Base-by-base conservation (phyloP, 2,113 vertebrate species). In the Gambusia affinis region DNA sequence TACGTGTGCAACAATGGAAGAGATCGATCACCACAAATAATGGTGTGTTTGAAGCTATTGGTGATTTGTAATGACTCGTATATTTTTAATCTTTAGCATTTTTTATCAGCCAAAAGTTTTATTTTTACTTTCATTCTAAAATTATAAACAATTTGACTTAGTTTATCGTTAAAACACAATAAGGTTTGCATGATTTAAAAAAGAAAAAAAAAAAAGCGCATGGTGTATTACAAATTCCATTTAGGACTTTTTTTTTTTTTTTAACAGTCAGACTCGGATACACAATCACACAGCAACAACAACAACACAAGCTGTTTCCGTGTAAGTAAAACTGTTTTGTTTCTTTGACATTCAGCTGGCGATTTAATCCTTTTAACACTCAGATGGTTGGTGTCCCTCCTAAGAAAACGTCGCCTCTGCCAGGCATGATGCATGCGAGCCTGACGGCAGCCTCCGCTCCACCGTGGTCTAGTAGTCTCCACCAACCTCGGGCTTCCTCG, bases 321-420 rank as follows among this genome's bases (percentile, higher is more conserved):
- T 88, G 72, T 80, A 86, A 72, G 77, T 64, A 78, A 85, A 85
- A 84, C 64, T 42, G 75, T 87, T 90, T 88, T 90, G 89, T 92
- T 85, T 67, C 75, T 85, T 84, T 78, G 78, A 90, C 88, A 86
- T 88, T 71, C 86, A 82, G 74, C 80, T 87, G 84, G 78, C 84
- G 88, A 90, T 88, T 89, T 85, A 62, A 76, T 85, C 72, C 83
- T 86, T 86, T 88, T 90, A 86, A 86, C 79, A 83, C 91, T 86
- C 86, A 91, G 91, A 91, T 89, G 87, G 82, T 91, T 92, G 92
- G 90, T 92, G 86, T 82, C 78, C 44, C 74, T 92, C 92, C 92
- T 92, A 92, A 72, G 81, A 85, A 92, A 93, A 90, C 88, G 30
- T 51, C 44, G 3, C 57, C 82, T n/a, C 68, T 79, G 87, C 90